Base-by-base conservation (phyloP, 92 coral and sea anemone genomes). In the Isaurus tuberculatus region DNA sequence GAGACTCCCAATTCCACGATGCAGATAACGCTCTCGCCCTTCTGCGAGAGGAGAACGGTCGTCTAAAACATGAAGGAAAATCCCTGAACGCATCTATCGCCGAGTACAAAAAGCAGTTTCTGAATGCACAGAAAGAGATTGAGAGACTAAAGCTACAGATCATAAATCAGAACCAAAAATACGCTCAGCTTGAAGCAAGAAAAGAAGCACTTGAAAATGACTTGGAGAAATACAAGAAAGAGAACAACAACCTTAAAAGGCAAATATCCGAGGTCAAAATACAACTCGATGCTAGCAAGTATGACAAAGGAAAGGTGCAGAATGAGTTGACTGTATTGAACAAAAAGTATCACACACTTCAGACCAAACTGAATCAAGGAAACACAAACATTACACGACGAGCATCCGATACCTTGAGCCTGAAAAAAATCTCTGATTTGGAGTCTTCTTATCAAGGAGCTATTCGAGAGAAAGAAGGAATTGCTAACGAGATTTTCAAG, bases 381-480 rank as follows among this genome's bases (percentile, higher is more conserved):
- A 92, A 72, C 27, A 32, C 61, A 36, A 83, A 46, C 65, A 91
- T 53, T 46, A 74, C 51, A 27, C 83, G 88, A 32, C 91, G 88
- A 55, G 80, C 75, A 11, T 86, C 89, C 27, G 95, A 93, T 22
- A 87, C 86, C 8, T 89, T 91, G 61, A 84, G 91, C 30, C 70
- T 75, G 33, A 93, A 87, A 87, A 91, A 79, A 78, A 81, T 89
- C 22, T 85, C 87, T n/a, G 98, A 93, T 23, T 87, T 93, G 19
- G 98, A 93, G 67, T 90, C 90, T 13, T 89, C 89, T 1, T 89
- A 84, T 31, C 98, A 93, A 37, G 94, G 77, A 26, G 91, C 90
- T 11, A 72, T 91, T 10, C 86, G 95, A 69, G 98, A 93, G 36
- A 93, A 93, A 37, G 98, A 93, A 68, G 88, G 86, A 13, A 92